A percentile compares a stretch with the other conserved stretches of the same genome.
Evolutionary conservation across 2,888 invertebrate genomes (phyloP).

Genomic region (Fissipunctia ypsillon): DNA sequence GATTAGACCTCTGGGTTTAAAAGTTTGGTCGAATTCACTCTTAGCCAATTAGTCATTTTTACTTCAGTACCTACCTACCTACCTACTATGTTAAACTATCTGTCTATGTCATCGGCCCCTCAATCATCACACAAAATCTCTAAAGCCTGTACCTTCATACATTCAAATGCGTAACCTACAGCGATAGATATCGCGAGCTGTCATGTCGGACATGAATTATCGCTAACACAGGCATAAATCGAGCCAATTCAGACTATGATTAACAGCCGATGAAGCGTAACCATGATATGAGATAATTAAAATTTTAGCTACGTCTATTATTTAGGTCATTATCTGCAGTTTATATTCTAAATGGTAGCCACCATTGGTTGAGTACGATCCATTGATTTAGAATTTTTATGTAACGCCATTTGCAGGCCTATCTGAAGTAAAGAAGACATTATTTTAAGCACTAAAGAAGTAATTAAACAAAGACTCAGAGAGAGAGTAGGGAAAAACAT

Average conservation of each 20-base stretch:
- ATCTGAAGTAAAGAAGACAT: not conserved
- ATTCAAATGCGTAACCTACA: slow-evolving; percentile 18
- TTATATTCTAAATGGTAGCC: not conserved
- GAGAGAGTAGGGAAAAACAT: too few relatives aligned
- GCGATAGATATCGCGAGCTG: slow-evolving; percentile 38
- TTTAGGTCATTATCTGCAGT: not conserved
- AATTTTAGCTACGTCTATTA: slow-evolving; percentile 6
- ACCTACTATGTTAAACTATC: too few relatives aligned
- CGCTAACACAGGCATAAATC: slow-evolving; percentile 44
- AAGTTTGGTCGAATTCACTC: too few relatives aligned
- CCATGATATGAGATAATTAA: slow-evolving; percentile 6
- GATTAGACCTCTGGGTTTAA: too few relatives aligned
- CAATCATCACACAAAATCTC: not conserved
- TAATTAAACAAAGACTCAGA: not conserved
- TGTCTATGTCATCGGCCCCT: not conserved
- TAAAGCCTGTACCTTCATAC: not conserved
- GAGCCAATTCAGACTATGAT: slow-evolving; percentile 41
- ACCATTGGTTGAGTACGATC: too few relatives aligned
- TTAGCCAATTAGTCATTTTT: too few relatives aligned
- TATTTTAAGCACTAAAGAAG: not conserved
- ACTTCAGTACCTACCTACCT: too few relatives aligned
- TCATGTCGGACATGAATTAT: slow-evolving; percentile 49
- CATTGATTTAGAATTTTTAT: not conserved
- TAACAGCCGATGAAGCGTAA: slow-evolving; percentile 22
- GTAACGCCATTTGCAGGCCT: not conserved